These are phyloP conservation scores for Caenorhabditis angaria DNA, from an alignment of 2,888 invertebrate species.

Conservation along the genomic window DNA sequence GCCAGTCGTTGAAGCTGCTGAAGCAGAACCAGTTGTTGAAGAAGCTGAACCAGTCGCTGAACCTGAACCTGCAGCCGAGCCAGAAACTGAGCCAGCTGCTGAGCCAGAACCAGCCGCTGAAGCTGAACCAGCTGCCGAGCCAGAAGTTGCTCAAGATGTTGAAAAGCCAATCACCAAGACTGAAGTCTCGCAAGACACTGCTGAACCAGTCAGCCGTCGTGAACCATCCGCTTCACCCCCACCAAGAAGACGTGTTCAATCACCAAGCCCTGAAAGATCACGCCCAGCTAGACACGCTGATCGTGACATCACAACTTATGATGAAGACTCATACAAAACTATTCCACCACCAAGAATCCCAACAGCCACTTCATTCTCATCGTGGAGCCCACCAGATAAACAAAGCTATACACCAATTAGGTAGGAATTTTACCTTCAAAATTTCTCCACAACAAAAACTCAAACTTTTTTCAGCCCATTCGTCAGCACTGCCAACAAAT, in stretches of 20 bases:
- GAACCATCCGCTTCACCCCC: conserved; percentile 58
- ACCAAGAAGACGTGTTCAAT: conserved; percentile 52
- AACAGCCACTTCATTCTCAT: conserved; percentile 66
- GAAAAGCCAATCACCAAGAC: conserved; percentile 38
- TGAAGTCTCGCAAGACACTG: conserved; percentile 32
- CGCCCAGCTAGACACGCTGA: conserved; percentile 44
- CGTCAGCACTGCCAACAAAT: conserved; percentile 63
- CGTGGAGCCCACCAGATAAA: conserved; percentile 69
- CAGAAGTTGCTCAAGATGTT: conserved; percentile 32
- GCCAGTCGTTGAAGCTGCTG: conserved; percentile 43
- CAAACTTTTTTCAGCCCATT: conserved; percentile 49
- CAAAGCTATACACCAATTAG: conserved; percentile 67
- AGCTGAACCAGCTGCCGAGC: conserved; percentile 29
- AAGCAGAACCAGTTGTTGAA: conserved; percentile 39
- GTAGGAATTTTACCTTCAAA: conserved; percentile 18
- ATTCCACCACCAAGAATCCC: conserved; percentile 68
- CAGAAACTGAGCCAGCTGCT: conserved; percentile 32
- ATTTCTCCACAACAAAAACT: no score
- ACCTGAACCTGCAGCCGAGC: conserved; percentile 43
- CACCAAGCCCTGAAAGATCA: conserved; percentile 54
- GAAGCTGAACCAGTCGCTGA: conserved; percentile 43
- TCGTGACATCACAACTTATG: conserved; percentile 56
- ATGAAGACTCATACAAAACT: conserved; percentile 64
- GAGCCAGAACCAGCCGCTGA: conserved; percentile 43
- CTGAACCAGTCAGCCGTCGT: conserved; percentile 45